Percentiles rank a stretch among this genome's conserved stretches.
Evolutionary conservation across 1,140 invertebrate genomes (phyloP).

Genomic region (Cylas formicarius): DNA sequence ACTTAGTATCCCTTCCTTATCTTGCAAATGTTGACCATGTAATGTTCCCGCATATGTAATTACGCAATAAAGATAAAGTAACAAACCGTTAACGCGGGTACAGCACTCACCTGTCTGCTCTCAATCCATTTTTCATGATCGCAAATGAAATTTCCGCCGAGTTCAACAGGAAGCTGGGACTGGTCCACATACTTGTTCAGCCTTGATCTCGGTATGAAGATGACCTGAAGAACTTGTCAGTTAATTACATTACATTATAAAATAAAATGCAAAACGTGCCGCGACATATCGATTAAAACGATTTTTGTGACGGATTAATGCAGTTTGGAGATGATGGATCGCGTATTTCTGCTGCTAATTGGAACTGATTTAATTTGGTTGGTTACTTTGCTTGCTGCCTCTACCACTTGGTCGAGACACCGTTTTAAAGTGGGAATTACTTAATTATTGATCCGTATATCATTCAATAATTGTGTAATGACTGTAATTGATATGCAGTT

Average conservation of each 20-base stretch:
- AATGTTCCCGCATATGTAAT: not conserved
- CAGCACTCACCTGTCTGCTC: conserved; percentile 61
- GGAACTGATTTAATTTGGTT: too few species aligned
- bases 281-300: too few species aligned
- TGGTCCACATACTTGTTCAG: conserved; percentile 64
- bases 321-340: too few species aligned
- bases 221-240: conserved; percentile 46
- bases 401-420: too few species aligned
- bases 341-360: too few species aligned
- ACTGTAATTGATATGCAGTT: too few species aligned
- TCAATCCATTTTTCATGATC: conserved; percentile 78
- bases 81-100: not conserved
- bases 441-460: too few species aligned
- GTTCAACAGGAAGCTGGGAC: conserved; percentile 68
- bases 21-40: conserved; percentile 2
- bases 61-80: not conserved
- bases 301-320: too few species aligned
- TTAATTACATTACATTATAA: conserved; percentile 2
- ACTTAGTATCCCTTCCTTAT: too few species aligned
- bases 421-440: too few species aligned
- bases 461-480: too few species aligned
- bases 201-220: conserved; percentile 56
- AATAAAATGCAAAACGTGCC: conserved; percentile 1
- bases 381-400: too few species aligned
- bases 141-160: conserved; percentile 70